phyloP scores from a whole-genome alignment of 2,888 invertebrate genomes.

The Hydriomena furcata region DNA sequence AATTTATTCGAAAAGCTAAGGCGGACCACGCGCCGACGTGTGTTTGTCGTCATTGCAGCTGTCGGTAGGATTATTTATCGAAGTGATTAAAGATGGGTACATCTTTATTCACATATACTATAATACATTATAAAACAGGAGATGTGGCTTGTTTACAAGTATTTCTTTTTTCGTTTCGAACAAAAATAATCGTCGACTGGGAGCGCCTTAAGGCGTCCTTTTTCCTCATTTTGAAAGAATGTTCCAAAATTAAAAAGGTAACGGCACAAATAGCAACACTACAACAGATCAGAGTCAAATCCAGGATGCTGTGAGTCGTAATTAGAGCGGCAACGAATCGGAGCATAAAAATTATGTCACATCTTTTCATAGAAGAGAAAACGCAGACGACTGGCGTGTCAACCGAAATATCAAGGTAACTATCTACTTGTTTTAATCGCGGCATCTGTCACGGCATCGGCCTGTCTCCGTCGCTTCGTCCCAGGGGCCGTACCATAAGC shows the following conservation, averaged over 20 bases:
- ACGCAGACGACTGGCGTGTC: conserved; percentile 40
- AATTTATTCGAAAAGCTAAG: too few relatives aligned
- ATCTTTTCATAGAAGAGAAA: conserved; percentile 39
- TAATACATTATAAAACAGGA: too few relatives aligned
- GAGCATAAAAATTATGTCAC: conserved; percentile 38
- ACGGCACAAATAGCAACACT: conserved; percentile 14
- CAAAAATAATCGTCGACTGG: too few relatives aligned
- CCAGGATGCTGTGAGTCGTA: conserved; percentile 35
- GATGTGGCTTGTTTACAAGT: too few relatives aligned
- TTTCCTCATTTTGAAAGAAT: too few relatives aligned
- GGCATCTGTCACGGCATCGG: conserved; percentile 9
- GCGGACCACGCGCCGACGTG: too few relatives aligned
- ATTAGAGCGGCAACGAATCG: conserved; percentile 26
- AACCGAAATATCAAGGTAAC: conserved; percentile 38
- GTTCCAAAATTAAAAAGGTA: conserved; percentile 1
- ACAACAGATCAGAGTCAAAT: conserved; percentile 26
- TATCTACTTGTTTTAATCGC: conserved; percentile 14
- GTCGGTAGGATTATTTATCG: too few relatives aligned
- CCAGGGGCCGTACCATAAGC: conserved; percentile 35
- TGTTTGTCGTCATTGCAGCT: too few relatives aligned
- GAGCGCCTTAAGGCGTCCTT: too few relatives aligned
- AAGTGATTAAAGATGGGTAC: too few relatives aligned
- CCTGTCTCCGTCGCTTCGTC: conserved; percentile 31
- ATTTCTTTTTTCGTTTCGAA: too few relatives aligned
- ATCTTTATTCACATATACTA: too few relatives aligned